These are phyloP conservation scores for Oreochromis aureus DNA, from an alignment of 2,113 vertebrate genomes.

Conservation along the genomic window DNA sequence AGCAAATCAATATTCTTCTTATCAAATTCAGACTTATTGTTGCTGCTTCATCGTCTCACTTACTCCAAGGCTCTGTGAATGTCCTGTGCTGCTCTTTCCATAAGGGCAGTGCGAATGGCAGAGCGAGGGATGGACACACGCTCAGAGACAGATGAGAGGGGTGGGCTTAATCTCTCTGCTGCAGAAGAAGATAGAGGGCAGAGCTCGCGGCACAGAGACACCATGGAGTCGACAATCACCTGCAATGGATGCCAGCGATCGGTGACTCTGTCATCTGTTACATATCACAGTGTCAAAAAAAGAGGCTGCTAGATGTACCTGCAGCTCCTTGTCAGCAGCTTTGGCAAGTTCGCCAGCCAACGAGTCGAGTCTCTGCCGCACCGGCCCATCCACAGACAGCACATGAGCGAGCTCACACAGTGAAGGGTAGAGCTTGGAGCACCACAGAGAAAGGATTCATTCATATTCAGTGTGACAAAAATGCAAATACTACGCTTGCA, in stretches of 20 bases:
- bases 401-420: slow-evolving; percentile 87
- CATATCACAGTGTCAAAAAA: neutral
- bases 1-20: slow-evolving; percentile 30
- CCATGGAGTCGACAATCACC: slow-evolving; percentile 90
- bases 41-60: neutral
- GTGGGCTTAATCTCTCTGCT: slow-evolving; percentile 79
- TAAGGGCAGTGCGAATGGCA: slow-evolving; percentile 80
- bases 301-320: slow-evolving; percentile 62
- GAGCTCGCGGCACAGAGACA: slow-evolving; percentile 83
- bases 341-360: slow-evolving; percentile 85
- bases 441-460: neutral
- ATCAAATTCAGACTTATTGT: slow-evolving; percentile 24
- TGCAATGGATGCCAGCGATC: slow-evolving; percentile 21
- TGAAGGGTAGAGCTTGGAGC: slow-evolving; percentile 80
- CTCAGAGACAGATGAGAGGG: slow-evolving; percentile 81
- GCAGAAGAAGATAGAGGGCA: slow-evolving; percentile 80
- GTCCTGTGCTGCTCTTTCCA: slow-evolving; percentile 78
- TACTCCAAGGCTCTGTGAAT: slow-evolving; percentile 83
- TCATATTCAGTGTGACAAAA: neutral
- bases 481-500: neutral
- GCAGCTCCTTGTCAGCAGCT: slow-evolving; percentile 90
- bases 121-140: slow-evolving; percentile 83
- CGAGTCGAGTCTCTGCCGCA: slow-evolving; percentile 82
- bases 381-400: slow-evolving; percentile 84
- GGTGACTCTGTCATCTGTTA: neutral